Evolutionary conservation across 2,888 invertebrate genomes (phyloP).

Genomic region (Pinctada fucata): DNA sequence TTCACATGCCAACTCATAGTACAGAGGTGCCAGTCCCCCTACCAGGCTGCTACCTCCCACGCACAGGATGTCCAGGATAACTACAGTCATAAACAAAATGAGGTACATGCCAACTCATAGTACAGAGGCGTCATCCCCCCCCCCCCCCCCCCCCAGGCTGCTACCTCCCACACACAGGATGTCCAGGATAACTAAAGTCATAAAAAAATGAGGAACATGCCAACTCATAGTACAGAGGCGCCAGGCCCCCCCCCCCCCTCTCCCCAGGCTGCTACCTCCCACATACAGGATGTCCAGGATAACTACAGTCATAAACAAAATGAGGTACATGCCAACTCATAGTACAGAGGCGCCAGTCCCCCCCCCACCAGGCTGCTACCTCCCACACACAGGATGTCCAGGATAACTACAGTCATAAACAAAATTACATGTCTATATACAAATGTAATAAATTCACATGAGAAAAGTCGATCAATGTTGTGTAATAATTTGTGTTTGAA

Average conservation of each 20-base stretch:
- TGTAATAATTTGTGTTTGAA: no score
- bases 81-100: no score
- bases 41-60: slow-evolving; percentile 43
- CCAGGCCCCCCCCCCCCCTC: slow-evolving; percentile 8
- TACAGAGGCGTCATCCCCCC: slow-evolving; percentile 53
- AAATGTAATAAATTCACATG: no score
- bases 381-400: slow-evolving; percentile 15
- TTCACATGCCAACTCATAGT: slow-evolving; percentile 64
- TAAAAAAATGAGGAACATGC: no score
- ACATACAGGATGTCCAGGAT: no score
- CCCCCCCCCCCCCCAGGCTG: slow-evolving; percentile 31
- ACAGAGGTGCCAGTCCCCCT: slow-evolving; percentile 47
- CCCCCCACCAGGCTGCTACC: slow-evolving; percentile 37
- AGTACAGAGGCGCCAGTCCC: slow-evolving; percentile 53
- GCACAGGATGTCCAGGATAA: background rate
- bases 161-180: no score
- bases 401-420: background rate
- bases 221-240: slow-evolving; percentile 62
- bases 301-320: no score
- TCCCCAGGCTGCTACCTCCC: slow-evolving; percentile 40
- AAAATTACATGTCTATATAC: no score
- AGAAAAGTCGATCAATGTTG: no score
- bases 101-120: slow-evolving; percentile 63
- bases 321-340: slow-evolving; percentile 62
- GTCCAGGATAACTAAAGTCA: no score